Evolutionary conservation across 2,888 invertebrate genomes (phyloP), one percentile per base, ranked within the genome.

Genomic region (Gymnocheta viridis): DNA sequence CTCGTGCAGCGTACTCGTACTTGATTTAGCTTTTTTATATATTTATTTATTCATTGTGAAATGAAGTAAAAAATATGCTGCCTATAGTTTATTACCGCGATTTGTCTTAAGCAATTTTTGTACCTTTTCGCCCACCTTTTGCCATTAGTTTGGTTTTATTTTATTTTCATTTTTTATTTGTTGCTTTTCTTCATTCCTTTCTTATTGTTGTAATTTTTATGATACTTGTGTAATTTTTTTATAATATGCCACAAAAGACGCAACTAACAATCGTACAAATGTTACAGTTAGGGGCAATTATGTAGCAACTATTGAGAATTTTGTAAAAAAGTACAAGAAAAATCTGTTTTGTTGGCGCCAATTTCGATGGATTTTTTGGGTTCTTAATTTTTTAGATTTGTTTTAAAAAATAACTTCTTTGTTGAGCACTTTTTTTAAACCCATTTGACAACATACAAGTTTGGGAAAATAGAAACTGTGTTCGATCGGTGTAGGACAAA

Each of bases 71-170:
- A 66, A 79, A 70, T 17, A 12, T 54, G 64, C 62, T 81, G 84
- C 77, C 84, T 84, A 81, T 81, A 84, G 86, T 86, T 86, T 86
- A 86, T 86, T 85, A 78, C 85, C 77, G 82, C 85, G 84, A 84
- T 82, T 84, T 84, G 85, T 86, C 85, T 82, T 82, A 60, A 70
- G 81, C 67, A 82, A 74, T 66, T 76, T 47, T 60, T 32, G 32
- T 32, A 51, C 17, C 51, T 54, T 60, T 76, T 41, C 22, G 27
- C 4, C 12, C n/a, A 4, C 38, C 32, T 35, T 24, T 6, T 32
- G 22, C 22, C 7, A 32, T 19, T 66, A 10, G 58, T 29, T 19
- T 9, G 29, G 12, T 3, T 64, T 38, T 62, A 54, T 81, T 74
- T 76, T 81, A 17, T 60, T 22, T 64, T 74, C 38, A 49, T 58